A percentile compares a stretch with the other conserved stretches of the same genome.
Evolutionary conservation across 35 echinoderm and acorn worm species (phyloP).

Genomic region (Patiria miniata): DNA sequence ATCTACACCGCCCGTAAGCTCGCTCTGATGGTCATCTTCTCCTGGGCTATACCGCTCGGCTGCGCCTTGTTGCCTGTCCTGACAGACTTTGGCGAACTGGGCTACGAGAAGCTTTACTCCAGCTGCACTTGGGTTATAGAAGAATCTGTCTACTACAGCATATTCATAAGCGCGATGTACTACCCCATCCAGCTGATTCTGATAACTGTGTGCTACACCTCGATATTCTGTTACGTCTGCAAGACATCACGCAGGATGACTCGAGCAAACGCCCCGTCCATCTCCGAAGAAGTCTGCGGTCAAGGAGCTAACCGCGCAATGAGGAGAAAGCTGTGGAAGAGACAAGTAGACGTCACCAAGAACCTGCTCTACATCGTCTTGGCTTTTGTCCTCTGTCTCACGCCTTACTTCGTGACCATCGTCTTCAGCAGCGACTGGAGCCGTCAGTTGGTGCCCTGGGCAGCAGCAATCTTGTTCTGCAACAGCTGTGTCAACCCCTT

Average conservation of each 20-base stretch:
- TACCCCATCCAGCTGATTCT: conserved; percentile 36
- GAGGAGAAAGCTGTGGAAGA: conserved; percentile 2
- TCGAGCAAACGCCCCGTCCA: not conserved
- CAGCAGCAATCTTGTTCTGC: not conserved
- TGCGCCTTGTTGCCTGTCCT: conserved; percentile 48
- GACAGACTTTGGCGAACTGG: conserved; percentile 59
- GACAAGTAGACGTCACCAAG: conserved; percentile 1
- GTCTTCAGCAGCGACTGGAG: not conserved
- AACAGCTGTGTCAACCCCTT: conserved; percentile 17
- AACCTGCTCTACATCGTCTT: conserved; percentile 3
- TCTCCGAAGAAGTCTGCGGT: not conserved
- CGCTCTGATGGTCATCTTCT: conserved; percentile 33
- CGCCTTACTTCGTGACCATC: not conserved
- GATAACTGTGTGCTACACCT: conserved; percentile 50
- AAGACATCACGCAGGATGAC: not conserved
- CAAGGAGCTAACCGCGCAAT: not conserved
- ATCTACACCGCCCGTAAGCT: conserved; percentile 48
- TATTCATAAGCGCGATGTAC: conserved; percentile 31
- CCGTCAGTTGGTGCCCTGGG: not conserved
- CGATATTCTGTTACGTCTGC: conserved; percentile 27
- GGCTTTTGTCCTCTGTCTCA: not conserved
- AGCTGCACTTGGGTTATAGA: conserved; percentile 56
- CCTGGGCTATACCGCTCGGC: conserved; percentile 63
- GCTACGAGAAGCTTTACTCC: conserved; percentile 64
- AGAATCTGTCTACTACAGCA: conserved; percentile 49